A percentile compares a stretch with the other conserved stretches of the same genome.
phyloP scores from a whole-genome alignment of 2,797 vertebrate genomes.

The Phataginus tricuspis region DNA sequence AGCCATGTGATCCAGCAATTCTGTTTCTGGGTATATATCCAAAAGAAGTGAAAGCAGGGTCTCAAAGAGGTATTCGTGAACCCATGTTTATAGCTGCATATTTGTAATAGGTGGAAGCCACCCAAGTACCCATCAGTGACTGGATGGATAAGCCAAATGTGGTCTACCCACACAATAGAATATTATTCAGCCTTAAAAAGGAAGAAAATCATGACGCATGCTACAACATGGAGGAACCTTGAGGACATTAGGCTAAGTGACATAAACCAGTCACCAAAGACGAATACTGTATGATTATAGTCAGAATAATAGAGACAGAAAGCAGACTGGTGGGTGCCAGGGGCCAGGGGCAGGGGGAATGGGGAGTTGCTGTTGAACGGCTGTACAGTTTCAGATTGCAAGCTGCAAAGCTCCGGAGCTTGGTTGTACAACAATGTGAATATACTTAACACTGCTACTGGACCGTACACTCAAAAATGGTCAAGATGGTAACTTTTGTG shows the following conservation, averaged over 20 bases:
- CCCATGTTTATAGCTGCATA: fast-evolving
- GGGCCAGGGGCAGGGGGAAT: fast-evolving
- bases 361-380: fast-evolving
- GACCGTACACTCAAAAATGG: background rate
- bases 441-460: too few species aligned
- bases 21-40: too few species aligned
- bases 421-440: background rate
- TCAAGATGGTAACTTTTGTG: background rate
- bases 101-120: fast-evolving
- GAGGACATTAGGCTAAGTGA: background rate
- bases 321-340: fast-evolving
- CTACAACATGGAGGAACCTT: background rate
- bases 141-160: fast-evolving
- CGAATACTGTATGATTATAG: fast-evolving
- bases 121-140: fast-evolving
- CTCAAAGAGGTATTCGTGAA: fast-evolving
- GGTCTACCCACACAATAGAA: fast-evolving
- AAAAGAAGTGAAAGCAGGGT: background rate
- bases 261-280: background rate
- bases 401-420: background rate
- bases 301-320: background rate
- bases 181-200: background rate
- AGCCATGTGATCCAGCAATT: fast-evolving
- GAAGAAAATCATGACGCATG: fast-evolving
- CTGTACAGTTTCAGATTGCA: background rate